These are phyloP conservation scores for Romanomermis culicivorax DNA, from an alignment of 2,888 invertebrate species.

Conservation along the genomic window DNA sequence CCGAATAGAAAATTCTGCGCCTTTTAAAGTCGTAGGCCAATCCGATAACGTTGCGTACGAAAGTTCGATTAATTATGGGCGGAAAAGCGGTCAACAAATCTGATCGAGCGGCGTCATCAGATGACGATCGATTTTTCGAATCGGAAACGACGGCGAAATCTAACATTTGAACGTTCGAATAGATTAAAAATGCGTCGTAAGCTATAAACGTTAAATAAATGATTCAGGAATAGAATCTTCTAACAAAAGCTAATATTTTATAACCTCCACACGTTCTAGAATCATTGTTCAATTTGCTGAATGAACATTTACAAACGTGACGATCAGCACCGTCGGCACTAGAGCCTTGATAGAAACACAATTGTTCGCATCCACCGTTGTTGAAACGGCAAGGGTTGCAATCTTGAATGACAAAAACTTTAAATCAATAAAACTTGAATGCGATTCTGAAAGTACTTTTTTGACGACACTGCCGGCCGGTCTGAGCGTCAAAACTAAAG, in stretches of 20 bases:
- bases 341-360: slow-evolving; percentile 50
- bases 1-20: slow-evolving; percentile 57
- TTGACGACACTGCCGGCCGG: too few relatives aligned
- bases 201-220: slow-evolving; percentile 35
- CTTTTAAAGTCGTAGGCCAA: slow-evolving; percentile 52
- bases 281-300: slow-evolving; percentile 49
- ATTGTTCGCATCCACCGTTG: slow-evolving; percentile 52
- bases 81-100: slow-evolving; percentile 57
- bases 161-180: slow-evolving; percentile 54
- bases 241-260: too few relatives aligned
- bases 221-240: too few relatives aligned
- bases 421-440: too few relatives aligned
- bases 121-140: slow-evolving; percentile 40
- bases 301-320: slow-evolving; percentile 48
- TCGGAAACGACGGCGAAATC: slow-evolving; percentile 56
- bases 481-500: too few relatives aligned
- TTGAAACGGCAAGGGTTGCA: slow-evolving; percentile 43
- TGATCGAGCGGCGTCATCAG: too few relatives aligned
- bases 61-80: slow-evolving; percentile 46
- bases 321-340: too few relatives aligned
- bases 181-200: slow-evolving; percentile 58
- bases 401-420: too few relatives aligned
- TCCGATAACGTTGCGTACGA: slow-evolving; percentile 65
- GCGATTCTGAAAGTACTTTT: too few relatives aligned
- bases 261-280: slow-evolving; percentile 44